A percentile compares a stretch with the other conserved stretches of the same genome.
Evolutionary conservation across 1,140 invertebrate genomes (phyloP).

Genomic region (Proctacanthus coquilletti): DNA sequence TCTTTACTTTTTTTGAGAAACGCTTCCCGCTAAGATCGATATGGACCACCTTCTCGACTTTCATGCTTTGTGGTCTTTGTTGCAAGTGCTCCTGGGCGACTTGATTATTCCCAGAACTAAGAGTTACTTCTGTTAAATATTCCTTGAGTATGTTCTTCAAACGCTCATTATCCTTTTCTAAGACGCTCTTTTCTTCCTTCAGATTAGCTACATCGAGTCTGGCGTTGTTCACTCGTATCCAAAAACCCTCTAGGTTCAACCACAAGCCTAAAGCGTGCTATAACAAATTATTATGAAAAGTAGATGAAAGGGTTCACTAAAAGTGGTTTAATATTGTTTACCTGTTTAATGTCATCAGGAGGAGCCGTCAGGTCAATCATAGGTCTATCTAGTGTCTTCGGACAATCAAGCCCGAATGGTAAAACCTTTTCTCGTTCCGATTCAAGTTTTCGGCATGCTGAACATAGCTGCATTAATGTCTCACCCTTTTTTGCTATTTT

Average conservation of each 20-base stretch:
- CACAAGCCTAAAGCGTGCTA: constrained; percentile 5
- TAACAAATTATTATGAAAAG: constrained; percentile 1
- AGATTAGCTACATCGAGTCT: constrained; percentile 22
- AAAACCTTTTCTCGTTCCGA: constrained; percentile 38
- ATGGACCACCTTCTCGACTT: constrained; percentile 20
- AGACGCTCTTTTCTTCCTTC: constrained; percentile 16
- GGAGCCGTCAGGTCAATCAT: neutral
- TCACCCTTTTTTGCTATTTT: constrained; percentile 31
- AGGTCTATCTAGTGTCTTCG: too few species aligned
- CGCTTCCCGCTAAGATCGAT: constrained; percentile 4
- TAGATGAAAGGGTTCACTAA: neutral
- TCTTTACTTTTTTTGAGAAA: neutral
- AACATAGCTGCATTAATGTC: constrained; percentile 33
- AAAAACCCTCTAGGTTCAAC: constrained; percentile 22
- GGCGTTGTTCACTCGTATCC: constrained; percentile 25
- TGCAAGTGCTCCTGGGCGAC: constrained; percentile 19
- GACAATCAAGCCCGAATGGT: constrained; percentile 34
- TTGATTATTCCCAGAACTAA: constrained; percentile 21
- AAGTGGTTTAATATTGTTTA: constrained; percentile 3
- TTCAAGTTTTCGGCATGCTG: constrained; percentile 40
- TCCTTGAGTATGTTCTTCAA: constrained; percentile 21
- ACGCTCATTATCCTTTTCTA: constrained; percentile 18
- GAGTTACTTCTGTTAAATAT: constrained; percentile 21
- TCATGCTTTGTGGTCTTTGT: constrained; percentile 25
- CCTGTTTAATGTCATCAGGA: constrained; percentile 6